phyloP scores from a whole-genome alignment of 1,140 invertebrate species.

The Eriocheir sinensis region DNA sequence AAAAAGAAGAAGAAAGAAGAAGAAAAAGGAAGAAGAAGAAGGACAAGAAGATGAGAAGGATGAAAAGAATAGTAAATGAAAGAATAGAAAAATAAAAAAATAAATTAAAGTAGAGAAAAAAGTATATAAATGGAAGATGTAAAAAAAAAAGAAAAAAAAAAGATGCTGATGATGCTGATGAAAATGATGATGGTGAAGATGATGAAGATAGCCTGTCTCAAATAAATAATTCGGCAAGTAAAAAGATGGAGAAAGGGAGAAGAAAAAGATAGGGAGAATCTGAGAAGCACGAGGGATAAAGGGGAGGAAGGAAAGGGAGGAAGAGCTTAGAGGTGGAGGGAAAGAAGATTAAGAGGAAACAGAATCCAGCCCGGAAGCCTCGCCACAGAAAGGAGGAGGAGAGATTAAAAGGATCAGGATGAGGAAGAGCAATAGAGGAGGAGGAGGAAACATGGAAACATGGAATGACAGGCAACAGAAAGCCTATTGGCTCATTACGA shows the following conservation, averaged over 20 bases:
- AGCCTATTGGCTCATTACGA: no score
- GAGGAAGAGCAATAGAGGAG: background rate
- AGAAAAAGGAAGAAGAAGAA: background rate
- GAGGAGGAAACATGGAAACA: background rate
- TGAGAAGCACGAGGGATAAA: no score
- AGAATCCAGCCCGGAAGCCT: background rate
- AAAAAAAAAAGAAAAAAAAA: no score
- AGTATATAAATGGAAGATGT: background rate
- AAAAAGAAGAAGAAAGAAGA: no score
- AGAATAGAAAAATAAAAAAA: background rate
- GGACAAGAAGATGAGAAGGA: no score
- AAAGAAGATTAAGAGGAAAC: background rate
- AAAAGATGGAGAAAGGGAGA: background rate
- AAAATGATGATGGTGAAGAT: no score
- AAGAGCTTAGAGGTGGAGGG: background rate
- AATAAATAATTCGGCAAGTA: no score
- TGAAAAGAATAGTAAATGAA: background rate
- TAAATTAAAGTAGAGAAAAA: background rate
- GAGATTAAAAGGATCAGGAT: background rate
- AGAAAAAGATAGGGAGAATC: slow-evolving; percentile 7
- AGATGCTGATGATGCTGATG: no score
- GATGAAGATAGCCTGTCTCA: no score
- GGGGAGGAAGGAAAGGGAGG: background rate
- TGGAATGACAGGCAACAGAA: background rate
- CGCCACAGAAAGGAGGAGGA: slow-evolving; percentile 10